Evolutionary conservation across 2,888 invertebrate genomes (phyloP).

Genomic region (Drosophila meridiana): DNA sequence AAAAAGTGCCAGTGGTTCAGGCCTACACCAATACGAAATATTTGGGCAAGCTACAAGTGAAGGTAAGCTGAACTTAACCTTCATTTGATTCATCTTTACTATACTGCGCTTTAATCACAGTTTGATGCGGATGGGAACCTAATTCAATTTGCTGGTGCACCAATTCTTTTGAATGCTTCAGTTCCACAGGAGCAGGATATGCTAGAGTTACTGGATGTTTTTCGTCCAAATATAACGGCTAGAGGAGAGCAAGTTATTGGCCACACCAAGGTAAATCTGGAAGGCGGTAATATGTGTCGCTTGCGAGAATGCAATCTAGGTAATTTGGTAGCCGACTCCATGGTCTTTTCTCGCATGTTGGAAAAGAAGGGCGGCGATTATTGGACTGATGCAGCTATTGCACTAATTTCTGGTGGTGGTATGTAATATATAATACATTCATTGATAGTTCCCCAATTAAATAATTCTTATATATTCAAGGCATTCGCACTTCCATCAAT

Average conservation of each 20-base stretch:
- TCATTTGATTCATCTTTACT: not conserved
- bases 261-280: conserved; percentile 89
- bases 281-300: conserved; percentile 89
- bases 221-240: conserved; percentile 86
- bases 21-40: conserved; percentile 96
- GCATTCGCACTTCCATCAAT: conserved; percentile 89
- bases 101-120: conserved; percentile 40
- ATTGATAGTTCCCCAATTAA: not conserved
- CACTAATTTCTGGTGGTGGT: conserved; percentile 91
- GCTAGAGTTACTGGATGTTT: conserved; percentile 87
- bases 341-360: conserved; percentile 87
- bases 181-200: conserved; percentile 89
- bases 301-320: conserved; percentile 93
- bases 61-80: conserved; percentile 51
- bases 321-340: conserved; percentile 92
- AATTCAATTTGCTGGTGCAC: conserved; percentile 89
- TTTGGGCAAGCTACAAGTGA: conserved; percentile 90
- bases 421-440: conserved; percentile 1
- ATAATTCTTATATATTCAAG: conserved; percentile 44
- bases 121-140: conserved; percentile 92
- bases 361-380: conserved; percentile 82
- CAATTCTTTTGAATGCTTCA: conserved; percentile 89
- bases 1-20: conserved; percentile 93
- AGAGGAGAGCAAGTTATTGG: conserved; percentile 88
- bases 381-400: conserved; percentile 93